These are phyloP conservation scores for Cantharis flavilabris DNA, from an alignment of 2,888 invertebrate species.

Conservation along the genomic window DNA sequence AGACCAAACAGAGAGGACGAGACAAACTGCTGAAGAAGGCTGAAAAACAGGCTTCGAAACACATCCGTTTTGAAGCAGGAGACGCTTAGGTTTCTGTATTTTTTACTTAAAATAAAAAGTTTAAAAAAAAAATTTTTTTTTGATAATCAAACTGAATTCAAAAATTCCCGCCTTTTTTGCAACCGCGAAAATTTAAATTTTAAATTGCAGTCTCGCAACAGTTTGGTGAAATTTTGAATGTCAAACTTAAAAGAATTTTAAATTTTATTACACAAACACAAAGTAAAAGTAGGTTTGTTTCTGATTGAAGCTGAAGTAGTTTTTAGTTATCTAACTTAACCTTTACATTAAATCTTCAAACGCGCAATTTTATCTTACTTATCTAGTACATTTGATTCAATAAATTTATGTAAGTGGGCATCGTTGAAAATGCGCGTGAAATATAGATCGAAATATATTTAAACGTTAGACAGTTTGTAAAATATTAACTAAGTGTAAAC, in stretches of 20 bases:
- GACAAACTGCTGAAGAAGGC: slow-evolving; percentile 65
- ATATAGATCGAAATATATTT: neutral
- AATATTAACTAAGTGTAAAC: neutral
- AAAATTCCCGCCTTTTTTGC: neutral
- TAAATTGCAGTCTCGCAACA: neutral
- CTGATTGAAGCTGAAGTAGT: neutral
- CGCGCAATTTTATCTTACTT: neutral
- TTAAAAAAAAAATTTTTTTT: neutral
- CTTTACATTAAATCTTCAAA: neutral
- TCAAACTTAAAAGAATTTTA: neutral
- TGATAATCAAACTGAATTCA: neutral
- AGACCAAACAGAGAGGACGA: slow-evolving; percentile 62
- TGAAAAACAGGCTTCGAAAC: slow-evolving; percentile 71
- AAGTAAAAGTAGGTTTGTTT: neutral
- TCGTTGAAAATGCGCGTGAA: neutral
- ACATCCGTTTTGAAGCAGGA: slow-evolving; percentile 68
- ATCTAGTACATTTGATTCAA: neutral
- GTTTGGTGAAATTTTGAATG: neutral
- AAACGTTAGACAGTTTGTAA: neutral
- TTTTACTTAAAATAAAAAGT: neutral
- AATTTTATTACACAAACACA: neutral
- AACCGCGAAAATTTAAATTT: neutral
- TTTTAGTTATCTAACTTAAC: neutral
- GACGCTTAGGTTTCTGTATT: neutral
- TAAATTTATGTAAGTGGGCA: neutral